Percentiles rank a stretch among this genome's conserved stretches.
Evolutionary conservation across 2,113 vertebrate genomes (phyloP).

Genomic region (Planiliza haematocheilus): DNA sequence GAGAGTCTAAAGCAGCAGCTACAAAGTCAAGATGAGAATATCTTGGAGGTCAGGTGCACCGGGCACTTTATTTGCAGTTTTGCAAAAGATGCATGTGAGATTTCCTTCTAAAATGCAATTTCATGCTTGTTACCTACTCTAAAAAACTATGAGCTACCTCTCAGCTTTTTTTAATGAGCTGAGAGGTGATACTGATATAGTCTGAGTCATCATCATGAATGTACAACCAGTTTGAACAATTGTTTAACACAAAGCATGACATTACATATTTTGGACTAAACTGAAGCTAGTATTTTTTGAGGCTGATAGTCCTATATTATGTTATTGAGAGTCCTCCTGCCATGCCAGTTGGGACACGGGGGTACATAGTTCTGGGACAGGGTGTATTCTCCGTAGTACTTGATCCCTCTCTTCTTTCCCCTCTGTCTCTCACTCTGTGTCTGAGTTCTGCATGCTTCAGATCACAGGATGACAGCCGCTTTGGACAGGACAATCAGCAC

Average conservation of each 20-base stretch:
- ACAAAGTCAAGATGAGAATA: conserved; percentile 16
- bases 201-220: too few relatives aligned
- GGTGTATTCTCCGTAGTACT: conserved; percentile 7
- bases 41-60: conserved; percentile 26
- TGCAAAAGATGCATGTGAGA: neutral
- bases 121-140: too few relatives aligned
- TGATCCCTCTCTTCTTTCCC: neutral
- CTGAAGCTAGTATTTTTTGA: neutral
- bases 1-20: conserved; percentile 4
- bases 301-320: too few relatives aligned
- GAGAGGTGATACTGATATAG: too few relatives aligned
- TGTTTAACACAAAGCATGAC: too few relatives aligned
- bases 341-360: conserved; percentile 29
- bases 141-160: too few relatives aligned
- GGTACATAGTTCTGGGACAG: conserved; percentile 25
- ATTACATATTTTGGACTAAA: too few relatives aligned
- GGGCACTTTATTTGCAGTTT: too few relatives aligned
- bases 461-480: conserved; percentile 68
- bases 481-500: conserved; percentile 43
- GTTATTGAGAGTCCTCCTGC: neutral
- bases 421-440: conserved; percentile 33
- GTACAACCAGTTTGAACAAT: too few relatives aligned
- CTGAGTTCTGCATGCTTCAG: conserved; percentile 61
- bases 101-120: neutral
- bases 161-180: too few relatives aligned